Evolutionary conservation across 2,113 vertebrate species (phyloP).

Genomic region (Camelus bactrianus): DNA sequence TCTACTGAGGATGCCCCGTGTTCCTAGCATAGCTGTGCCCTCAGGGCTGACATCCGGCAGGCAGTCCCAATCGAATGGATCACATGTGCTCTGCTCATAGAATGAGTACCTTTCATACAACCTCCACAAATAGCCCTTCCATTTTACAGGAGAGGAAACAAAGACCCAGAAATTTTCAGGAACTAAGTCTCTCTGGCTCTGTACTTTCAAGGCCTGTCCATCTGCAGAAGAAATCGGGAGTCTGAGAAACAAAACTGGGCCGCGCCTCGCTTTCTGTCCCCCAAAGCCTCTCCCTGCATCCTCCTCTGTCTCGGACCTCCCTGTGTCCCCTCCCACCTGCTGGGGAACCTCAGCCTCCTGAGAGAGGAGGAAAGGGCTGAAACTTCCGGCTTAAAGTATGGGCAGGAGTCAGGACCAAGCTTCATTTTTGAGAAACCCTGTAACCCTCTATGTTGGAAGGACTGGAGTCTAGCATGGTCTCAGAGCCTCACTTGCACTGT

Average conservation of each 20-base stretch:
- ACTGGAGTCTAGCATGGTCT: neutral
- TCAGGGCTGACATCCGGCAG: neutral
- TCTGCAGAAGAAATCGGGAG: neutral
- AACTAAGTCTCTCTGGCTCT: neutral
- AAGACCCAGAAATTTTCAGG: neutral
- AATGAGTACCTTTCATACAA: neutral
- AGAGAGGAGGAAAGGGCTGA: neutral
- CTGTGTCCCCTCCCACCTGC: neutral
- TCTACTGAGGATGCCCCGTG: neutral
- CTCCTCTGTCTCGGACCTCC: neutral
- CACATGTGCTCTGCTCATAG: neutral
- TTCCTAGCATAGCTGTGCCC: neutral
- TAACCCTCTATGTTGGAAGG: neutral
- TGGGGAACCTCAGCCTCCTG: neutral
- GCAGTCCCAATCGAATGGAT: neutral
- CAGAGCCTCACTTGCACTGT: neutral
- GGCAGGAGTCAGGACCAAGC: neutral
- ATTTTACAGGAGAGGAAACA: neutral
- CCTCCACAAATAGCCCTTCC: neutral
- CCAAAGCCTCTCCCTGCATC: neutral
- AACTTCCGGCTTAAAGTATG: neutral
- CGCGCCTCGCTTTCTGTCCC: neutral
- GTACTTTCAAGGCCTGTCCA: neutral
- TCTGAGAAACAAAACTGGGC: neutral
- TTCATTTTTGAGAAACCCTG: neutral